Evolutionary conservation across 2,888 invertebrate species (phyloP).

Genomic region (Endomychus coccineus): DNA sequence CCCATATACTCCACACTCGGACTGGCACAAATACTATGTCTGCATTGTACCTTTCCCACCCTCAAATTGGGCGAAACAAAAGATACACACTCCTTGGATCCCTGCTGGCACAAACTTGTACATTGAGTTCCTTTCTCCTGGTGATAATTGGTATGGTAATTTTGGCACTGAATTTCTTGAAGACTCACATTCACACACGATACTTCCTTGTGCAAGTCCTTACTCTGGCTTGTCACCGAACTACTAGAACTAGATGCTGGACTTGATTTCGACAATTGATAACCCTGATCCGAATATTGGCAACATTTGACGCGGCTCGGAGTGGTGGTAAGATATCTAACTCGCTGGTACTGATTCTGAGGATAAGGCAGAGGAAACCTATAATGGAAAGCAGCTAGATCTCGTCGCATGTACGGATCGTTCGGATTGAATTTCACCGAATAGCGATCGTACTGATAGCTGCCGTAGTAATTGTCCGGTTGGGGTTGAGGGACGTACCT

Average conservation of each 20-base stretch:
- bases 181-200: conserved; percentile 26
- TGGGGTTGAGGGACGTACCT: conserved; percentile 61
- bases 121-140: conserved; percentile 45
- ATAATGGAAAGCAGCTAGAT: conserved; percentile 51
- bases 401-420: conserved; percentile 53
- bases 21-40: conserved; percentile 48
- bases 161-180: conserved; percentile 42
- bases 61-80: conserved; percentile 35
- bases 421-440: conserved; percentile 36
- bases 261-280: conserved; percentile 41
- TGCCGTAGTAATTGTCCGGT: conserved; percentile 51
- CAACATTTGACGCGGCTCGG: conserved; percentile 41
- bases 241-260: conserved; percentile 49
- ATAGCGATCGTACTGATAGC: conserved; percentile 35
- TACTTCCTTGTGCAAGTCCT: conserved; percentile 30
- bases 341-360: conserved; percentile 41
- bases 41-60: conserved; percentile 32
- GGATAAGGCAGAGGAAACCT: conserved; percentile 47
- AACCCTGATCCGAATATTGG: conserved; percentile 39
- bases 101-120: conserved; percentile 28
- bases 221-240: conserved; percentile 44
- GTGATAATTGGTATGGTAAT: conserved; percentile 21
- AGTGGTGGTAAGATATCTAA: conserved; percentile 37
- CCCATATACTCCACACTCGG: conserved; percentile 54
- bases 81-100: conserved; percentile 29